Evolutionary conservation across 1,140 invertebrate species (phyloP), one percentile per base, ranked within the genome.

Genomic region (Ladona fulva): DNA sequence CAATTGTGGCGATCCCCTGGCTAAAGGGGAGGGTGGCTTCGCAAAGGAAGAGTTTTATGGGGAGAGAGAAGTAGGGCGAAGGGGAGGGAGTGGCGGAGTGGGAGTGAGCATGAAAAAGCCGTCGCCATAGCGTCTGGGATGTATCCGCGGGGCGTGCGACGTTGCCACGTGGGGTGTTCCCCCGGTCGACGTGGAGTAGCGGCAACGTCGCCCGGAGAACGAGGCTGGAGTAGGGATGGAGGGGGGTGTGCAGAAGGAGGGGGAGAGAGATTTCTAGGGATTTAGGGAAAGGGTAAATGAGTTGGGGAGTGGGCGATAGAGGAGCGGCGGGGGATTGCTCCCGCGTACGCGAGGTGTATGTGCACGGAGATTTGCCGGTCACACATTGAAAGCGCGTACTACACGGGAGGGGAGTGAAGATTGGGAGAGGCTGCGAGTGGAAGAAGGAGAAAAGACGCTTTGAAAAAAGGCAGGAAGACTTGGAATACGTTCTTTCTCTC

Each of bases 81-180:
- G 52, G 19, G 10, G 10, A 19, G 44, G 19, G 44, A 52, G 10
- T 11, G 44, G 44, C 10, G 44, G 44, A 10, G 44, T 19, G 44
- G 44, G 44, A 19, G 44, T 10, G 19, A 19, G 44, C 44, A 52
- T 52, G 44, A 52, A 52, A 52, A 52, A 66, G 52, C 52, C 52
- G 52, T 66, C 52, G 52, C 52, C 52, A 66, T 66, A 66, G 52
- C 52, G 52, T 66, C 52, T 66, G 52, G 52, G 52, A 66, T 66
- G 52, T 66, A 66, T 16, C 52, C 52, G 14, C 12, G 52, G 52
- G 52, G 52, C n/a, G 14, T 66, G n/a, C 52, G n/a, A 22, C 52
- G 52, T 66, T 66, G 52, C 52, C 52, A 22, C 1, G n/a, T 12
- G 16, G 3, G n/a, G 52, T 52, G 44, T 52, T 19, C 44, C 19